Evolutionary conservation across 2,113 vertebrate genomes (phyloP).

Genomic region (Periophthalmus modestus): DNA sequence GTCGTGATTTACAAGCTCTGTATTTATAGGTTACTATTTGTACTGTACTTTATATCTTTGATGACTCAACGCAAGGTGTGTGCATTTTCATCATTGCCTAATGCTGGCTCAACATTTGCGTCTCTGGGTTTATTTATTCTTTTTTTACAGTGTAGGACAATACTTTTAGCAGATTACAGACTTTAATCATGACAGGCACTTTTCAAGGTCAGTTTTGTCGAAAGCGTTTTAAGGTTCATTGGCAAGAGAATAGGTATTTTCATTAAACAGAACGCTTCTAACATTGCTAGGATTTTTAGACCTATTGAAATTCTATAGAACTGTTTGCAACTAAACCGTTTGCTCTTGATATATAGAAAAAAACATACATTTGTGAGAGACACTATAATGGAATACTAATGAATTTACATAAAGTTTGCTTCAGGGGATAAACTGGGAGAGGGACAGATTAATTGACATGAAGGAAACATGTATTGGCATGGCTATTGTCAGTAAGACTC

Average conservation of each 20-base stretch:
- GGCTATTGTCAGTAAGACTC: neutral
- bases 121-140: neutral
- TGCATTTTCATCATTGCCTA: slow-evolving; percentile 1
- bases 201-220: neutral
- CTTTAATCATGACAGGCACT: neutral
- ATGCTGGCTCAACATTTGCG: neutral
- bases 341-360: too few relatives aligned
- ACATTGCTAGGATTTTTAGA: neutral
- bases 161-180: neutral
- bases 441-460: neutral
- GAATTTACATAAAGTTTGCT: too few relatives aligned
- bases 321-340: too few relatives aligned
- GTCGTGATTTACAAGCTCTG: slow-evolving; percentile 3
- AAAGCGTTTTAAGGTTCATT: neutral
- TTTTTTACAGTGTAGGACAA: neutral
- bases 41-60: neutral
- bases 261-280: neutral
- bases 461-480: neutral
- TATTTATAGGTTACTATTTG: slow-evolving; percentile 9
- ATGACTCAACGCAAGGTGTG: neutral
- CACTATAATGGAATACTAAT: too few relatives aligned
- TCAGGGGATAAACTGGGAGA: too few relatives aligned
- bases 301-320: neutral
- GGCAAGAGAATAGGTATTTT: neutral
- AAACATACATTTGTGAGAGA: too few relatives aligned